Conservation (phyloP, 2,888 invertebrate species). For the Tipula confusa region DNA sequence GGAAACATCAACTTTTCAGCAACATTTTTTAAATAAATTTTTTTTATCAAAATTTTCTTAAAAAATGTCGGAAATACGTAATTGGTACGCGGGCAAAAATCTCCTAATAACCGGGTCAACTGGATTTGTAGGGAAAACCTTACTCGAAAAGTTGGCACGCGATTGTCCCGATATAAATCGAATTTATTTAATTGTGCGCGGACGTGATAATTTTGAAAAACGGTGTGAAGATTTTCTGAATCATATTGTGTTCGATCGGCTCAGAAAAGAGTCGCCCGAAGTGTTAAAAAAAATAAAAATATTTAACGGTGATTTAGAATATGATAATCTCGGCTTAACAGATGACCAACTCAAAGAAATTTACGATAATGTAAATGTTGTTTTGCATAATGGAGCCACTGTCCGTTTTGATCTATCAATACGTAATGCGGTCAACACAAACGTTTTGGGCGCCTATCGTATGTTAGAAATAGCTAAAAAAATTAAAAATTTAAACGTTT, state of each 20-base stretch:
- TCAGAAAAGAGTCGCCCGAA: not conserved
- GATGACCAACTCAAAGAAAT: not conserved
- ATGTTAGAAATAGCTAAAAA: not conserved
- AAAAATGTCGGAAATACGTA: not conserved
- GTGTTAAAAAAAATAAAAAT: not conserved
- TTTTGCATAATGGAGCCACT: not conserved
- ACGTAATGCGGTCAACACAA: not conserved
- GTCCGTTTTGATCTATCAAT: not conserved
- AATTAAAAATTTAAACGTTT: not conserved
- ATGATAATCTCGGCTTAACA: not conserved
- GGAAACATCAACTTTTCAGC: not conserved
- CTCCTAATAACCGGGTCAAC: not conserved
- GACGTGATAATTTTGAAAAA: not conserved
- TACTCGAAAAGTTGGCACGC: not conserved
- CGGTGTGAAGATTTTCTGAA: not conserved
- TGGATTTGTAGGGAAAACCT: not conserved
- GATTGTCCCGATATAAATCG: not conserved
- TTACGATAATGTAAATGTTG: not conserved
- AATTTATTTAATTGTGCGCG: not conserved
- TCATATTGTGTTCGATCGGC: not conserved
- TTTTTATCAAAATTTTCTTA: not conserved
- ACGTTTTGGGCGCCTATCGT: not conserved
- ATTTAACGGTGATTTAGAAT: not conserved
- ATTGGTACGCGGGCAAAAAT: not conserved
- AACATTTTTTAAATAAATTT: too few relatives aligned